These are phyloP conservation scores for Ganaspis sp. DNA, from an alignment of 1,140 invertebrate species.

Conservation along the genomic window DNA sequence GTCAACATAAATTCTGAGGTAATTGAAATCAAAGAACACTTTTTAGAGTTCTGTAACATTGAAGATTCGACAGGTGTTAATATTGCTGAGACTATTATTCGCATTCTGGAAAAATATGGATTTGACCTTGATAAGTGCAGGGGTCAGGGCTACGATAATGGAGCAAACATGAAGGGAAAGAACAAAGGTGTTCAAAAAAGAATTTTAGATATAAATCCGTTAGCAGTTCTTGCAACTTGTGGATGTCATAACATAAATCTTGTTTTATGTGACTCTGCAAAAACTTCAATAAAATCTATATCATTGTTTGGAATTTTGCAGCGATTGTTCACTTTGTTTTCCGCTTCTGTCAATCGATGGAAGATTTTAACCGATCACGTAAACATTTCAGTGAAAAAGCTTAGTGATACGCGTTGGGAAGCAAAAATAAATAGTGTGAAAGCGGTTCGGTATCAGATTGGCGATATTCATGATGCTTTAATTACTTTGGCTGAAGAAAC, in stretches of 20 bases:
- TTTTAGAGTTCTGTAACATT: constrained; percentile 34
- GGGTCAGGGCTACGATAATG: constrained; percentile 65
- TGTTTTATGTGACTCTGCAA: constrained; percentile 43
- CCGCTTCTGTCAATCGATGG: background rate
- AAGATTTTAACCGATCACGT: background rate
- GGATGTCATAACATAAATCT: constrained; percentile 55
- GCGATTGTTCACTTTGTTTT: constrained; percentile 25
- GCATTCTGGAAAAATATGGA: background rate
- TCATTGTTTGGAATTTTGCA: constrained; percentile 42
- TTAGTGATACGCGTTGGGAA: constrained; percentile 33
- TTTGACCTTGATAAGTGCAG: constrained; percentile 28
- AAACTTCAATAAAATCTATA: constrained; percentile 32
- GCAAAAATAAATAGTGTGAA: constrained; percentile 22
- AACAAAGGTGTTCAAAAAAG: constrained; percentile 53
- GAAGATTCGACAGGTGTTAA: constrained; percentile 7
- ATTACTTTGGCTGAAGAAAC: constrained; percentile 32
- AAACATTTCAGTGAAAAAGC: constrained; percentile 9
- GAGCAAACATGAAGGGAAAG: constrained; percentile 59
- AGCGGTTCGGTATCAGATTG: constrained; percentile 41
- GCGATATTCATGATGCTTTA: constrained; percentile 43
- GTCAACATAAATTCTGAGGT: background rate
- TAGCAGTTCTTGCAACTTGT: constrained; percentile 51
- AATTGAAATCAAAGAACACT: constrained; percentile 31
- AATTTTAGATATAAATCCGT: constrained; percentile 42
- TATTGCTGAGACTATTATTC: background rate